Percentiles rank a stretch among this genome's conserved stretches.
Conservation (phyloP, 2,888 invertebrate genomes). For the Hirtodrosophila histrioides region DNA sequence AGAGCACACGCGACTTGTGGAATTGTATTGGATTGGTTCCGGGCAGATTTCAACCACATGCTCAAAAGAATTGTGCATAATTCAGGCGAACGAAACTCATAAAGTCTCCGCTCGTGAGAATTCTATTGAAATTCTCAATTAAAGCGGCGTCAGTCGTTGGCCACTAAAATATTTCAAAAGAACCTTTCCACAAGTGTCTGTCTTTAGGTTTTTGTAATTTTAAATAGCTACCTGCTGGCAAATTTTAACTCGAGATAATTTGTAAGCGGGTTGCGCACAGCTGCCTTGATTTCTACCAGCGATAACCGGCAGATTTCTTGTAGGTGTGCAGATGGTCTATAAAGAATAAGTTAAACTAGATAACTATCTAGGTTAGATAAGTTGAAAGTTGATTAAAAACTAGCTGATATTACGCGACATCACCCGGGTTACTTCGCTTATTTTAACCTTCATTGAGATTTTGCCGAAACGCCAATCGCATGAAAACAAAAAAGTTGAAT, state of each 20-base stretch:
- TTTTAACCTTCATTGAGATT: too few species aligned
- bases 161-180: slow-evolving; percentile 14
- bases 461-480: too few species aligned
- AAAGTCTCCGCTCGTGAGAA: slow-evolving; percentile 21
- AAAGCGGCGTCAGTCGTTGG: slow-evolving; percentile 14
- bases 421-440: too few species aligned
- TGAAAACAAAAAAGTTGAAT: too few species aligned
- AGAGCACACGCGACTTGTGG: slow-evolving; percentile 21
- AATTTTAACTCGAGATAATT: slow-evolving; percentile 9
- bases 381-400: too few species aligned
- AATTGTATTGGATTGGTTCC: slow-evolving; percentile 3
- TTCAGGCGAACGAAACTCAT: slow-evolving; percentile 35
- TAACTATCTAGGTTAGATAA: slow-evolving; percentile 9
- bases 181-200: slow-evolving; percentile 54
- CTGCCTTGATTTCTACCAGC: slow-evolving; percentile 21
- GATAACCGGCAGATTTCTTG: slow-evolving; percentile 16
- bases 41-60: slow-evolving; percentile 10
- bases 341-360: slow-evolving; percentile 2
- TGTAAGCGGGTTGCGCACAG: slow-evolving; percentile 15
- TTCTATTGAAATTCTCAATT: slow-evolving; percentile 51
- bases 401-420: neutral
- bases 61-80: slow-evolving; percentile 11
- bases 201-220: neutral
- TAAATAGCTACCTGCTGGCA: slow-evolving; percentile 49
- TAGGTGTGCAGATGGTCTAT: slow-evolving; percentile 10